Evolutionary conservation across 2,888 invertebrate genomes (phyloP), one percentile per base, ranked within the genome.

Genomic region (Imbricaverruca yamaguchii): DNA sequence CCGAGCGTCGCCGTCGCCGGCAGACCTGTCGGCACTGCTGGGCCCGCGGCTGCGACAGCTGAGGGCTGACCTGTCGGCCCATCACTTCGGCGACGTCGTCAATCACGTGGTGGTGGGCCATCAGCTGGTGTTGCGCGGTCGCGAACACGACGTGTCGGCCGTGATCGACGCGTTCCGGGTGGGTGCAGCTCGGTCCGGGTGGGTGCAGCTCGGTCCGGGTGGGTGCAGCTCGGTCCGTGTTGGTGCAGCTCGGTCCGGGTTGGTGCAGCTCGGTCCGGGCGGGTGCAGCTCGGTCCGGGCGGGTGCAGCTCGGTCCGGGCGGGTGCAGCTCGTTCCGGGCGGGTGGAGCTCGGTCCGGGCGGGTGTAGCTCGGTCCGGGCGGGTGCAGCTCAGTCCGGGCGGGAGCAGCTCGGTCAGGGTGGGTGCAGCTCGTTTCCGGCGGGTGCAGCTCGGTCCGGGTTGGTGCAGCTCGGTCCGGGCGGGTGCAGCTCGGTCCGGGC

Each of bases 121-220:
- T 21, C 74, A 74, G 74, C 74, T 74, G 74, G 74, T 74, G 74
- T 55, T 74, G 74, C 74, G 74, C 74, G 74, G 74, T 21, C 74
- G 74, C 18, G 74, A 74, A 55, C 23, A 55, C 15, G 53, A 74
- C 55, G 74, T 74, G 7, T 55, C 74, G 10, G 53, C 74, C 9
- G 21, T 55, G 9, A 74, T 74, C 74, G 74, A 74, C 21, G 53
- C 74, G 74, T 74, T 74, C n/a, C 15, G 23, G 65, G 65, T 65
- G n/a, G 12, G 65, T 18, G 23, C 23, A n/a, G 65, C 23, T 59
- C 9, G 11, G n/a, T 15, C 57, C 57, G 57, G 12, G 57, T 6
- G 57, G 12, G 15, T 15, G 21, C 21, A 13, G 18, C 1, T 23
- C 18, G 65, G n/a, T 74, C n/a, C 15, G 23, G 65, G 65, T 65